A percentile compares a stretch with the other conserved stretches of the same genome.
Evolutionary conservation across 2,888 invertebrate genomes (phyloP).

Genomic region (Blera fallax): DNA sequence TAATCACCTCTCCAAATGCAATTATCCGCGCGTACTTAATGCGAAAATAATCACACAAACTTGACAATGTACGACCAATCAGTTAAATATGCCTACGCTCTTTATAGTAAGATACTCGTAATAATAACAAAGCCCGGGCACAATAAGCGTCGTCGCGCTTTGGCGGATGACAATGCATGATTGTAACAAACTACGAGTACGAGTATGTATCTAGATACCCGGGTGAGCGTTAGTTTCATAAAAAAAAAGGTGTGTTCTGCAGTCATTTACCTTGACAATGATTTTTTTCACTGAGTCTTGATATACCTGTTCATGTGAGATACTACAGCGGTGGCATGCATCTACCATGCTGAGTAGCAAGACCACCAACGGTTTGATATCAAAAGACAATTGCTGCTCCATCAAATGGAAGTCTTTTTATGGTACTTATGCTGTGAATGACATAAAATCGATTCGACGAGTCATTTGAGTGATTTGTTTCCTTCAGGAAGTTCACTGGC

Average conservation of each 20-base stretch:
- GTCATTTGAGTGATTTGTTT: neutral
- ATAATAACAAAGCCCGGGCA: neutral
- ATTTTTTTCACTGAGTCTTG: neutral
- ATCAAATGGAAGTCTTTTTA: neutral
- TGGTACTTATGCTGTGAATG: neutral
- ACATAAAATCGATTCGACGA: neutral
- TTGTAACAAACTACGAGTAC: neutral
- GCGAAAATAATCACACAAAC: slow-evolving; percentile 1
- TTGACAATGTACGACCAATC: slow-evolving; percentile 1
- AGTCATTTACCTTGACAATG: slow-evolving; percentile 44
- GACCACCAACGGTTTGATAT: slow-evolving; percentile 5
- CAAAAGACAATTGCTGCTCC: neutral
- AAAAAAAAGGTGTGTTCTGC: slow-evolving; percentile 2
- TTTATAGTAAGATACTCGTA: neutral
- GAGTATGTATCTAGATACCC: neutral
- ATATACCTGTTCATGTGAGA: neutral
- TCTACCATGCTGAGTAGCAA: neutral
- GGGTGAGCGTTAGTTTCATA: neutral
- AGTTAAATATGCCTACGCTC: neutral
- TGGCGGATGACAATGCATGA: neutral
- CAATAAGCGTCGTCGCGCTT: neutral
- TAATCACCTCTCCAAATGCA: neutral
- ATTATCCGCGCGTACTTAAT: slow-evolving; percentile 1
- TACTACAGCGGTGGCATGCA: neutral
- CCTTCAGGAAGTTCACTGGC: slow-evolving; percentile 18